phyloP scores from a whole-genome alignment of 2,888 invertebrate species.

The Venusia cambrica region DNA sequence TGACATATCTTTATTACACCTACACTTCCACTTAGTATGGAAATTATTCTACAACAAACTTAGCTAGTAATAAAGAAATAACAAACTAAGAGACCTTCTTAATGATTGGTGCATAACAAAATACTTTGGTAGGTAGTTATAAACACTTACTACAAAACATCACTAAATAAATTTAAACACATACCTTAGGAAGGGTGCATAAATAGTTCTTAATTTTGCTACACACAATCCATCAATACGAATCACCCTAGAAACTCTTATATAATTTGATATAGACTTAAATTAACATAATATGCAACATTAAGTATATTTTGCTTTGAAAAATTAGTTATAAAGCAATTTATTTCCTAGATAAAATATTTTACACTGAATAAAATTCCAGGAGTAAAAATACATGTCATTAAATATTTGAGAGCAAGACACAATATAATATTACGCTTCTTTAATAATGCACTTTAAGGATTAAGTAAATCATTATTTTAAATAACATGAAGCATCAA shows the following conservation, averaged over 20 bases:
- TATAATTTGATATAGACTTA: constrained; percentile 32
- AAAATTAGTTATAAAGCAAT: constrained; percentile 30
- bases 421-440: constrained; percentile 28
- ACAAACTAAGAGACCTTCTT: too few species aligned
- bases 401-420: constrained; percentile 31
- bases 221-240: constrained; percentile 49
- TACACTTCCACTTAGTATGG: constrained; percentile 65
- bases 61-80: constrained; percentile 63
- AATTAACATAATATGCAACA: constrained; percentile 32
- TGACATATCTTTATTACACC: constrained; percentile 71
- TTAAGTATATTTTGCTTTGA: constrained; percentile 28
- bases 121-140: constrained; percentile 47
- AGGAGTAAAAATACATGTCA: constrained; percentile 36
- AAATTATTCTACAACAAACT: constrained; percentile 70
- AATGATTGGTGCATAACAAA: constrained; percentile 63
- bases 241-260: constrained; percentile 49
- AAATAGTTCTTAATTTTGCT: constrained; percentile 49
- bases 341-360: constrained; percentile 26
- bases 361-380: constrained; percentile 35
- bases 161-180: constrained; percentile 58
- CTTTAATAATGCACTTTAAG: constrained; percentile 32
- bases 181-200: constrained; percentile 58
- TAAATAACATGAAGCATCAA: too few species aligned
- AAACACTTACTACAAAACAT: constrained; percentile 47
- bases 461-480: too few species aligned